Base-by-base conservation (phyloP, 2,888 invertebrate genomes). In the Acronicta alni region DNA sequence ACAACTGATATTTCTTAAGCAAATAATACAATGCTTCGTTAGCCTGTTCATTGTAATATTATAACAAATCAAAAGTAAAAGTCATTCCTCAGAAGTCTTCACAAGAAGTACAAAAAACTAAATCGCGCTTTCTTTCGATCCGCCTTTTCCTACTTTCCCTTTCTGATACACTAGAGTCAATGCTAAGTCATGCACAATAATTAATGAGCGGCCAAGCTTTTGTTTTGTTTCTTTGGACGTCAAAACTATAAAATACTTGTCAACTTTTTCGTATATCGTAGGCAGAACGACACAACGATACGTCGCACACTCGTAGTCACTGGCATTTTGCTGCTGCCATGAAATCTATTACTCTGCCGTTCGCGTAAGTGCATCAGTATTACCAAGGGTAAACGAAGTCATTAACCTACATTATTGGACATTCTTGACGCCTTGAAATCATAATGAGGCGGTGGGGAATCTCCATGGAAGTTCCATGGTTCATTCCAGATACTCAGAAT, bases 181-280 rank as follows among this genome's bases (percentile, higher is more conserved):
- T 63, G 79, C 75, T 51, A 71, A 80, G 81, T 86, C 87, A 86
- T 86, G 78, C 72, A 61, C 56, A 52, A 64, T 82, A 77, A 87
- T 72, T 62, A 62, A 75, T 42, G 35, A 44, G 37, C 32, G 12
- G 44, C 67, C 72, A 64, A 78, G 67, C 64, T 66, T 60, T 63
- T 47, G 44, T 59, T 47, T 59, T 14, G 14, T 9, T n/a, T 35
- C 8, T 49, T 37, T 37, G 32, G 15, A 15, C 20, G 17, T 41
- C 1, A 30, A 15, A n/a, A 2, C 5, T 8, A 35, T 35, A 35
- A 35, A 32, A n/a, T 5, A 6, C 35, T 35, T 35, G n/a, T 8
- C 35, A 14, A n/a, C 5, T 5, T 35, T 1, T 35, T 32, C n/a
- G 14, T 32, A 23, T 4, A 20, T 30, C n/a, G 4, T 35, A 7